Percentiles rank a stretch among this genome's conserved stretches.
phyloP scores from a whole-genome alignment of 2,888 invertebrate species.

The Hypolimnas misippus region DNA sequence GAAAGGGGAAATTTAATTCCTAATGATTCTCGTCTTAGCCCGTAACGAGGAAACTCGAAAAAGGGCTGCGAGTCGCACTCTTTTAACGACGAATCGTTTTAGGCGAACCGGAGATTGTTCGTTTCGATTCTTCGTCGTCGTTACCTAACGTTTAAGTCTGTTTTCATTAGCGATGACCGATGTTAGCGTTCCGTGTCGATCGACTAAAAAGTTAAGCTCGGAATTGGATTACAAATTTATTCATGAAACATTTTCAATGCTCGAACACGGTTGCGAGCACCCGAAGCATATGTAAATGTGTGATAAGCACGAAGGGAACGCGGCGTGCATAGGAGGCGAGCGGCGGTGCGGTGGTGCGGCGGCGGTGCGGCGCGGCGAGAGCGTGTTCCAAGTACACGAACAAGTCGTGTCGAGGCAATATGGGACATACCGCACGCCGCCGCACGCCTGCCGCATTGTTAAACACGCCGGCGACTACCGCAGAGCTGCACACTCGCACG shows the following conservation, averaged over 20 bases:
- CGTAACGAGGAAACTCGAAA: conserved; percentile 84
- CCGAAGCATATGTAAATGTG: conserved; percentile 81
- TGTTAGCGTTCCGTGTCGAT: conserved; percentile 59
- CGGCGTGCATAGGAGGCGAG: conserved; percentile 58
- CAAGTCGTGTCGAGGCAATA: conserved; percentile 41
- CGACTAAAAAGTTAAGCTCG: conserved; percentile 71
- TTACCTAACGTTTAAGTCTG: conserved; percentile 55
- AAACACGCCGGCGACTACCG: conserved; percentile 60
- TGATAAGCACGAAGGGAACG: conserved; percentile 75
- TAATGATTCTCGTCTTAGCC: conserved; percentile 84
- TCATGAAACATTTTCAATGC: conserved; percentile 82
- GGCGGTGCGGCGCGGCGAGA: conserved; percentile 22
- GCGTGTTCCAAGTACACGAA: conserved; percentile 33
- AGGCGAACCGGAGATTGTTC: conserved; percentile 69
- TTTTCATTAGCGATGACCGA: conserved; percentile 59
- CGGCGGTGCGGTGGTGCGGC: conserved; percentile 27
- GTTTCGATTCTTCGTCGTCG: conserved; percentile 58
- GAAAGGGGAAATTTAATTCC: conserved; percentile 85
- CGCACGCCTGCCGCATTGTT: conserved; percentile 61
- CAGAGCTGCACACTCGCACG: conserved; percentile 44
- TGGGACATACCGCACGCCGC: conserved; percentile 42
- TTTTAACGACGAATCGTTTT: conserved; percentile 79
- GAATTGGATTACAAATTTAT: conserved; percentile 82
- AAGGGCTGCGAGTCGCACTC: conserved; percentile 76
- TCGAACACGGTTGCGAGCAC: conserved; percentile 70